Evolutionary conservation across 2,113 vertebrate genomes (phyloP), one percentile per base, ranked within the genome.

Genomic region (Tautogolabrus adspersus): DNA sequence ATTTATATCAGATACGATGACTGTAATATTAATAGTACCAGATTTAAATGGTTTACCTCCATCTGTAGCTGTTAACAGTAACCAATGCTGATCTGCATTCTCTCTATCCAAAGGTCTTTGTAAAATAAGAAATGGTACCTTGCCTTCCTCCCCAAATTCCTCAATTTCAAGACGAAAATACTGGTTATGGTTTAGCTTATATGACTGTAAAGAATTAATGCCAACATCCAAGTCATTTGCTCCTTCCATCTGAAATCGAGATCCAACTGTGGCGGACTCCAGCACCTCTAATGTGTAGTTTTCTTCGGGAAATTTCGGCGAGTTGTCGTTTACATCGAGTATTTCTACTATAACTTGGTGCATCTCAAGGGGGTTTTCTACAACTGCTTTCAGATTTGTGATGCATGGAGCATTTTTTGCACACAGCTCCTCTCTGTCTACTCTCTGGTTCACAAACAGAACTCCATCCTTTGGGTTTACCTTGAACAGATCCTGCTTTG

Each of bases 371-470:
- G 94, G 94, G 60, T 93, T 93, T 84, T 94, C 93, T 2, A 93
- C 90, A 3, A 94, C 56, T 1, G 88, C 87, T 85, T 95, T 94
- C 3, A 95, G 68, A 66, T 81, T 90, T 8, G 86, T 73, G 13
- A 90, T 21, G 52, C 94, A 95, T 0, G 88, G 88, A 2, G 60
- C 70, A 0, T 42, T 90, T 60, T 90, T 87, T 70, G 51, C 88
- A 40, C 94, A 95, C 34, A 95, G 78, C n/a, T 93, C 89, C 70
- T 95, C 94, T 69, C 94, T 86, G 85, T 95, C 94, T 30, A 95
- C 71, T 60, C 87, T 83, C 66, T 90, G 87, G 38, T 87, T 91
- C 47, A 94, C 89, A 0, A 87, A 82, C 61, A 95, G 84, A 79
- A 87, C 19, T 6, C 94, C 92, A 59, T 94, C 90, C 62, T 60